phyloP scores from a whole-genome alignment of 1,140 invertebrate species.

The Sminthurinus signatus region DNA sequence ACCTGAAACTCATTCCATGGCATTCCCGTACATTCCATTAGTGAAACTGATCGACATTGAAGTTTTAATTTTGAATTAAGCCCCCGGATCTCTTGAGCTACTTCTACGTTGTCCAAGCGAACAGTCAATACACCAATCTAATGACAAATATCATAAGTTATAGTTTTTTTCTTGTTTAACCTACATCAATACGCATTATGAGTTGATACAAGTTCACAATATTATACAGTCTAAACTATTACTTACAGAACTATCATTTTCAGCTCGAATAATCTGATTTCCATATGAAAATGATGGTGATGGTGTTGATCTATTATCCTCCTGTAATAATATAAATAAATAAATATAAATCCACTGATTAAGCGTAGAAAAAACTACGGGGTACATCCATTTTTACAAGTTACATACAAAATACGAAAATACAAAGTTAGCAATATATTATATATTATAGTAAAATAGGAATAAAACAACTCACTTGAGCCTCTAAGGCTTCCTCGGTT shows the following conservation, averaged over 20 bases:
- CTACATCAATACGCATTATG: no score
- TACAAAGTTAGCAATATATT: no score
- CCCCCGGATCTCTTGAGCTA: slow-evolving; percentile 70
- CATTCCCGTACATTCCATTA: slow-evolving; percentile 77
- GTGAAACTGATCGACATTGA: slow-evolving; percentile 65
- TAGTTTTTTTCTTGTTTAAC: no score
- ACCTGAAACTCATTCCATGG: slow-evolving; percentile 93
- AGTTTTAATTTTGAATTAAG: slow-evolving; percentile 65
- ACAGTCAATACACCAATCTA: slow-evolving; percentile 78
- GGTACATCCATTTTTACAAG: no score
- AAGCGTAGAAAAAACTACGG: no score
- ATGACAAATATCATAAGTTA: slow-evolving; percentile 32
- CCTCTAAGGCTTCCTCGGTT: slow-evolving; percentile 79
- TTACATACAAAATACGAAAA: no score
- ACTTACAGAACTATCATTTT: slow-evolving; percentile 24
- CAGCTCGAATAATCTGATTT: slow-evolving; percentile 1
- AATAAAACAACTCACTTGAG: no score
- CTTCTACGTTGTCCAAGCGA: slow-evolving; percentile 71
- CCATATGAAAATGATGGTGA: slow-evolving; percentile 53
- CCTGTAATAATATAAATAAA: no score
- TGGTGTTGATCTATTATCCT: slow-evolving; percentile 46
- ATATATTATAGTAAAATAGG: no score
- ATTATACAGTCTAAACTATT: neutral
- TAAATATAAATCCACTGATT: no score
- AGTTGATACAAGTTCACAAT: no score